These are phyloP conservation scores for Vanessa atalanta DNA, from an alignment of 1,140 invertebrate genomes.

Conservation along the genomic window DNA sequence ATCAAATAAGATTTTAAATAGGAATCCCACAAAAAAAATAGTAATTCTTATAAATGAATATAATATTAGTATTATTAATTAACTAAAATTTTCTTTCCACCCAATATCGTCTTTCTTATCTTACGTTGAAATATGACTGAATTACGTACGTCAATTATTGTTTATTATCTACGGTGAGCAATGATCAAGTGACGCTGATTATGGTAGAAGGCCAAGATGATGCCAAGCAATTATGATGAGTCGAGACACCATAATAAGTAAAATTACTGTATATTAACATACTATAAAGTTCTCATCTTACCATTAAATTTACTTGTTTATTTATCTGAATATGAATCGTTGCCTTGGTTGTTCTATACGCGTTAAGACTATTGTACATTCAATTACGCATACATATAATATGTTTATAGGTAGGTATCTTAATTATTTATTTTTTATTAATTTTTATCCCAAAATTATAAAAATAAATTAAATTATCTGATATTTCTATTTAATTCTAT, in stretches of 20 bases:
- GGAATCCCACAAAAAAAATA: no score
- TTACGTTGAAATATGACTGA: constrained; percentile 22
- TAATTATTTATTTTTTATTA: no score
- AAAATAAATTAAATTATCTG: no score
- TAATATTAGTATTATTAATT: background rate
- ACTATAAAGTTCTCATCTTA: background rate
- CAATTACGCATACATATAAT: no score
- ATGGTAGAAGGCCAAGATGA: constrained; percentile 43
- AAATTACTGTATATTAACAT: constrained; percentile 25
- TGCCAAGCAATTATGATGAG: constrained; percentile 2
- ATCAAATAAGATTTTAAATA: no score
- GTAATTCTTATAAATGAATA: no score
- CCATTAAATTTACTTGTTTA: background rate
- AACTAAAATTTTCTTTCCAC: background rate
- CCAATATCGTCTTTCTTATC: constrained; percentile 11
- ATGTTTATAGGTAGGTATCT: no score
- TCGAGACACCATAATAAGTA: constrained; percentile 26
- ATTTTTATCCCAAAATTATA: no score
- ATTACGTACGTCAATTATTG: constrained; percentile 42
- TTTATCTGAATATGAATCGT: background rate
- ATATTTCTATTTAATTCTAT: no score
- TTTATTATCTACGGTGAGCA: constrained; percentile 43
- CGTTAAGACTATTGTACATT: no score
- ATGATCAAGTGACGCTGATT: constrained; percentile 51
- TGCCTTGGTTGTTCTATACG: background rate